Base-by-base conservation (phyloP, 2,113 vertebrate genomes). In the Misgurnus anguillicaudatus region DNA sequence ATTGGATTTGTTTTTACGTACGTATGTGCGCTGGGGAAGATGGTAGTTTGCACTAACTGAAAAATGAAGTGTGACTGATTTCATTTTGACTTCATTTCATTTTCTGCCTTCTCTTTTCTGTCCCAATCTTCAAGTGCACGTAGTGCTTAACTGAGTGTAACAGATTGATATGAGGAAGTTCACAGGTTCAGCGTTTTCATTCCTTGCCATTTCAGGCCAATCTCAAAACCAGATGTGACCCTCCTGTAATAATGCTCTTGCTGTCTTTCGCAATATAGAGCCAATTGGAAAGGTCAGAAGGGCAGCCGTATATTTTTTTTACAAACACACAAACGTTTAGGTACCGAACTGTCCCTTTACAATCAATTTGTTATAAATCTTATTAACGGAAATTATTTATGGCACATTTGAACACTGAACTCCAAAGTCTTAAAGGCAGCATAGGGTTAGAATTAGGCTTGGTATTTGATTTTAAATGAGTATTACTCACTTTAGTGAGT, bases 111-210 rank as follows among this genome's bases (percentile, higher is more conserved):
- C 75, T 78, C 79, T 84, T 81, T 71, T 84, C 61, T 51, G 58
- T 81, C 64, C 58, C 58, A 58, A 60, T 84, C 64, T 78, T 41
- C 13, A 63, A 81, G 64, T 78, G 79, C 79, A 78, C 48, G 75
- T 75, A 72, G 82, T 78, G 58, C 79, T 72, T 78, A 81, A 84
- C 75, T 81, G 83, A 71, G 76, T 57, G 14, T 77, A 81, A 76
- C 76, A 81, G 71, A 82, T 79, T 78, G 80, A 79, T 81, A 79
- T 71, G 60, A 80, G 70, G 48, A 69, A 69, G 83, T 81, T 81
- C 79, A 84, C 83, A 84, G 79, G 83, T 84, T 84, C 79, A 81
- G 79, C 48, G 51, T 81, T 84, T 81, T 78, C 71, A 81, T 79
- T 78, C 65, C 70, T 78, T 67, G 75, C 69, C 64, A 67, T 69